phyloP scores from a whole-genome alignment of 35 echinoderm and acorn worm species.

The Heliocidaris erythrogramma region DNA sequence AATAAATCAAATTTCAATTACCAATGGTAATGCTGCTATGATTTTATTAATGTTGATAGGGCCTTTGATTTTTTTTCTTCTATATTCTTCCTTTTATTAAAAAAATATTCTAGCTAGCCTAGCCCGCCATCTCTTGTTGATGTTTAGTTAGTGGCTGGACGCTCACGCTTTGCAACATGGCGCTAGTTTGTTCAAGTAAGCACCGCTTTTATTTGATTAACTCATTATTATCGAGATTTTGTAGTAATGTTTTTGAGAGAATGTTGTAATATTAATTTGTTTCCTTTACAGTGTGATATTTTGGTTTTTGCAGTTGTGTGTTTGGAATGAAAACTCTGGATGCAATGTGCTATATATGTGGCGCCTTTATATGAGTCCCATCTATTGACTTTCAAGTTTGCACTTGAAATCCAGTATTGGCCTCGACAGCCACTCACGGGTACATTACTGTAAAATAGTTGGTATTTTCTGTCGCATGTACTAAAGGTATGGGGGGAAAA shows the following conservation, averaged over 20 bases:
- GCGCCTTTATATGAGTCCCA: background rate
- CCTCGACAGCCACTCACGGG: too few species aligned
- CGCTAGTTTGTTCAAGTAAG: slow-evolving; percentile 50
- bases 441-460: too few species aligned
- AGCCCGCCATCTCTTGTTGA: background rate
- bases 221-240: background rate
- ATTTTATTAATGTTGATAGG: too few species aligned
- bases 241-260: background rate
- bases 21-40: too few species aligned
- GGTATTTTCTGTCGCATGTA: too few species aligned
- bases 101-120: background rate
- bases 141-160: background rate
- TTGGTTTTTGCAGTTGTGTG: background rate
- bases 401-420: background rate
- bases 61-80: too few species aligned
- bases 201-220: background rate
- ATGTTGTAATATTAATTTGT: background rate
- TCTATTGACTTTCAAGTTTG: background rate
- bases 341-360: background rate
- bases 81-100: too few species aligned
- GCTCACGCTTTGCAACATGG: slow-evolving; percentile 36
- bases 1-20: too few species aligned
- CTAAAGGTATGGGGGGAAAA: too few species aligned
- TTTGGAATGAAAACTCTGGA: background rate
- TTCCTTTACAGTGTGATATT: background rate